These are phyloP conservation scores for Aphrocallistes beatrix DNA, from an alignment of 37 sponge, comb jelly and placozoan species.

Conservation along the genomic window DNA sequence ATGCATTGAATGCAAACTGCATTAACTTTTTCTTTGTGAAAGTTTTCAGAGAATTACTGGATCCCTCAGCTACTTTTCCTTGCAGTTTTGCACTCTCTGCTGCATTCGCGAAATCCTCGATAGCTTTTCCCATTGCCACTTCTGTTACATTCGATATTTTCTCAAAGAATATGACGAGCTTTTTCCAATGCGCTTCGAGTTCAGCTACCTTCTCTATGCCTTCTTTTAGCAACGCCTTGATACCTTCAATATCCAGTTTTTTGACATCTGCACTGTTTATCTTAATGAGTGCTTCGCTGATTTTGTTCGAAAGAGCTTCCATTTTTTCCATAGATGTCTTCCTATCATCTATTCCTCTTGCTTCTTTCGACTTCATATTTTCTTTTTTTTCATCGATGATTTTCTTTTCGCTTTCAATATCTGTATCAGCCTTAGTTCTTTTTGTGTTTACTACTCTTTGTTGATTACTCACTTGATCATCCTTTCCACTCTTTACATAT, in stretches of 20 bases:
- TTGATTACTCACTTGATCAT: background rate
- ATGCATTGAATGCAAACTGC: too few relatives aligned
- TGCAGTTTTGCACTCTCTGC: background rate
- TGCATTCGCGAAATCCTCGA: background rate
- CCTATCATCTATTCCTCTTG: background rate
- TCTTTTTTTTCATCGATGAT: background rate
- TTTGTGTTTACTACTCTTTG: background rate
- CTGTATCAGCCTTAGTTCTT: background rate
- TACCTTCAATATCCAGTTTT: background rate
- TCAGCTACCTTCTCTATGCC: background rate
- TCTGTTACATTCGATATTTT: background rate
- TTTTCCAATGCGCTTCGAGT: background rate
- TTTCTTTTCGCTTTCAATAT: background rate
- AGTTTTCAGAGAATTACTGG: too few relatives aligned
- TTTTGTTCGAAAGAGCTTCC: background rate
- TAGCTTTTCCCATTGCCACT: background rate
- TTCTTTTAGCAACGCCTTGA: background rate
- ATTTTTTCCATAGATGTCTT: background rate
- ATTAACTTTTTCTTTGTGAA: too few relatives aligned
- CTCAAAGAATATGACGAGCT: background rate
- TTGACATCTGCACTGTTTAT: background rate
- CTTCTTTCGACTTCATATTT: background rate
- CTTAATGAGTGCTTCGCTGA: background rate
- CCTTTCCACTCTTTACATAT: background rate
- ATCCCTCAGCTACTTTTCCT: too few relatives aligned